Evolutionary conservation across 2,797 vertebrate species (phyloP).

Genomic region (Macrochelys suwanniensis): DNA sequence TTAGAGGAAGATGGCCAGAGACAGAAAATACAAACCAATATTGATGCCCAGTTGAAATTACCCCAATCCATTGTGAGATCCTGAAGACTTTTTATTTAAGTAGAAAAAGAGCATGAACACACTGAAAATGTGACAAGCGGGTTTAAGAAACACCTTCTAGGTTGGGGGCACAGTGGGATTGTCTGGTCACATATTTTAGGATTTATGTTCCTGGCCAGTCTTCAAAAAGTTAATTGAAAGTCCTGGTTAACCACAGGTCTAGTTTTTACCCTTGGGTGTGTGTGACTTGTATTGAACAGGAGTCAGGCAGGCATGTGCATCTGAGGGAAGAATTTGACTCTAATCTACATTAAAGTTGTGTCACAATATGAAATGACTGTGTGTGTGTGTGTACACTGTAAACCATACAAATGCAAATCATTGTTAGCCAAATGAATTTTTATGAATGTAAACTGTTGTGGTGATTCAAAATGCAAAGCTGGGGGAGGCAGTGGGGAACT

Average conservation of each 20-base stretch:
- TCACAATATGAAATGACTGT: background rate
- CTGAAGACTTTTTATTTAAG: slow-evolving; percentile 41
- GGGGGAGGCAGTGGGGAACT: background rate
- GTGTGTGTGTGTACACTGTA: background rate
- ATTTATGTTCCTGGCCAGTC: background rate
- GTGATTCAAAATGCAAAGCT: background rate
- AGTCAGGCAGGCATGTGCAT: background rate
- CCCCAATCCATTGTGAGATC: background rate
- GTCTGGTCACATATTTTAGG: background rate
- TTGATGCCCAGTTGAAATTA: background rate
- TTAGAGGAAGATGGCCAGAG: background rate
- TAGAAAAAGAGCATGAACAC: slow-evolving; percentile 36
- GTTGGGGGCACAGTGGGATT: background rate
- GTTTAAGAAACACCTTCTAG: background rate
- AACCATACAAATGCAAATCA: background rate
- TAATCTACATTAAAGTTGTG: background rate
- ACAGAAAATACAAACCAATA: slow-evolving; percentile 8
- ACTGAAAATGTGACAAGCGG: slow-evolving; percentile 16
- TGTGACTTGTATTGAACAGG: background rate
- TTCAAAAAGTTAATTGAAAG: background rate
- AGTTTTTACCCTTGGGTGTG: background rate
- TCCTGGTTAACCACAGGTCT: background rate
- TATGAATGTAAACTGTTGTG: slow-evolving; percentile 21
- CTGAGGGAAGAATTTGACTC: background rate
- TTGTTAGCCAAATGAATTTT: background rate